Evolutionary conservation across 2,888 invertebrate species (phyloP), one percentile per base, ranked within the genome.

Genomic region (Caenorhabditis macrosperma): DNA sequence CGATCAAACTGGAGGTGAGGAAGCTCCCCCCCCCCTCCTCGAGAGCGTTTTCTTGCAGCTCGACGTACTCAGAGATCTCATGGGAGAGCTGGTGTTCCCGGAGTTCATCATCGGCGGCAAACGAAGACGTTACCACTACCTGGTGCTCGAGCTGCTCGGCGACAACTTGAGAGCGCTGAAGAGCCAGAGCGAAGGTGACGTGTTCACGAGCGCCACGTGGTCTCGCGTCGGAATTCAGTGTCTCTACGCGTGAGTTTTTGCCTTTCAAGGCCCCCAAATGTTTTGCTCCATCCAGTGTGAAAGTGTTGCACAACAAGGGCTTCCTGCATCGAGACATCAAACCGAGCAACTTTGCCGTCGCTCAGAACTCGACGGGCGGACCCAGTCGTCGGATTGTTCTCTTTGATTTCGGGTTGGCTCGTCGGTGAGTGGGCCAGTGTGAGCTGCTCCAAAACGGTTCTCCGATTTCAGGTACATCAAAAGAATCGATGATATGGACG

Each of bases 281-380:
- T n/a, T 28, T 33, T 55, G 6, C 28, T 7, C 3, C 9, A n/a
- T n/a, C n/a, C n/a, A n/a, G n/a, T n/a, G n/a, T 85, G 12, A 85
- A 85, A 63, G 20, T 80, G 22, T 44, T 85, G 12, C 85, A 85
- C 44, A 82, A 85, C 38, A 20, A 33, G 22, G 85, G 85, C 22
- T 85, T 81, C 59, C 60, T 85, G 6, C 84, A 85, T 44, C 35
- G 84, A 17, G 85, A 85, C 50, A 71, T n/a, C n/a, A n/a, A n/a
- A n/a, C n/a, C n/a, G n/a, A n/a, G n/a, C n/a, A n/a, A n/a, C n/a
- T n/a, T n/a, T 85, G 22, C 81, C 81, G 35, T 79, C 85, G 10
- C n/a, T n/a, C n/a, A n/a, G n/a, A n/a, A n/a, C n/a, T n/a, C n/a
- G n/a, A n/a, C n/a, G n/a, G n/a, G n/a, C n/a, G n/a, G n/a, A n/a